These are phyloP conservation scores for Linnaemya vulpina DNA, from an alignment of 2,888 invertebrate genomes.

Conservation along the genomic window DNA sequence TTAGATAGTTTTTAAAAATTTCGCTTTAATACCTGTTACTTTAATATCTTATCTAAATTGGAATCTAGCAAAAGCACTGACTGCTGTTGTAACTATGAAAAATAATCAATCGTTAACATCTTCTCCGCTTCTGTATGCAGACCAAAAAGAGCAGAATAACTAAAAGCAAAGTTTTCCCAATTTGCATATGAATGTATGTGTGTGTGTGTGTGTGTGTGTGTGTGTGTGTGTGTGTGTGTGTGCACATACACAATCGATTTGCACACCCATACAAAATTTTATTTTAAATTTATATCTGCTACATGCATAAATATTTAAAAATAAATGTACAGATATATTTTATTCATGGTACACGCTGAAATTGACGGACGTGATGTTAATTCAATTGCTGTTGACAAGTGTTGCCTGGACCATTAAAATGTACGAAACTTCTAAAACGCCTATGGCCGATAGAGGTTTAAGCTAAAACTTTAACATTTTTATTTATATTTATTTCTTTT, in stretches of 20 bases:
- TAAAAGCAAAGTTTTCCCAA: constrained; percentile 13
- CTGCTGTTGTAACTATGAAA: not conserved
- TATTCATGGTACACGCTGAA: constrained; percentile 61
- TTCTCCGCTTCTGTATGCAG: not conserved
- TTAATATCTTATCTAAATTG: no score
- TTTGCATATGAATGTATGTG: constrained; percentile 23
- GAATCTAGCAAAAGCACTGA: not conserved
- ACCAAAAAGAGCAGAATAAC: not conserved
- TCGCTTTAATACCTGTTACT: no score
- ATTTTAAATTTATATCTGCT: not conserved
- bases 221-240: no score
- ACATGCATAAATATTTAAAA: constrained; percentile 51
- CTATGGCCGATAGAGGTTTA: constrained; percentile 47
- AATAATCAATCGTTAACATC: not conserved
- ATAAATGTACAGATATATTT: constrained; percentile 59
- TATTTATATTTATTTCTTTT: constrained; percentile 2
- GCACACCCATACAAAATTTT: not conserved
- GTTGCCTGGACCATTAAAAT: constrained; percentile 60
- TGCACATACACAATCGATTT: constrained; percentile 23
- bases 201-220: no score
- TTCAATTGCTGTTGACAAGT: constrained; percentile 69
- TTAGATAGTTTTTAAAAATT: no score
- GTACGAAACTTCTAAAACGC: constrained; percentile 35
- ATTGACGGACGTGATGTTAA: constrained; percentile 68
- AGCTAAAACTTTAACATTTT: constrained; percentile 36